Base-by-base conservation (phyloP, 2,797 vertebrate genomes). In the Pipistrellus nathusii region DNA sequence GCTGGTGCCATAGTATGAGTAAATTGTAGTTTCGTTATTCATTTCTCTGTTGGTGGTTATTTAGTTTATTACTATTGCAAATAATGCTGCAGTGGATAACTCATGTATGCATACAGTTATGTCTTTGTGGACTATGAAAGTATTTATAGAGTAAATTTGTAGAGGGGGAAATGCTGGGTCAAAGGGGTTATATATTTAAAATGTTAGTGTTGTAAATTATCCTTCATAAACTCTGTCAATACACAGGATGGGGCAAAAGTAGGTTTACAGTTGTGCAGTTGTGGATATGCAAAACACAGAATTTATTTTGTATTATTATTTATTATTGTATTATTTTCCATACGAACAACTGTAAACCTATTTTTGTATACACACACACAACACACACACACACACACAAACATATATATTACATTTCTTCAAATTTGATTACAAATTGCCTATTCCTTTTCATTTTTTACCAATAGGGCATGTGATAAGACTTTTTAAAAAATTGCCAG, bases 111-210 rank as follows among this genome's bases (percentile, higher is more conserved):
- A 84, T 17, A 46, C 32, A 59, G 48, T 66, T 93, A n/a, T 46
- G 38, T 84, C 57, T 93, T 92, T 75, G 17, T 90, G 78, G 6
- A 64, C n/a, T 88, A 1, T 91, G 82, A 81, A 94, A 94, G 17
- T 93, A 48, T 57, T 44, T 89, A 15, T 88, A 64, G 32, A 11
- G 25, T 84, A 81, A 81, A 92, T 95, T 89, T 9, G 48, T 71
- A 90, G 62, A 69, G 35, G 17, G 57, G 11, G 8, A 51, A 59
- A 59, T 92, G 18, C 44, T 88, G 21, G 38, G 10, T 77, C 71
- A 90, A 81, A 92, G 13, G 14, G 13, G 87, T 92, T 94, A 77
- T 77, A 55, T 8, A 51, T 75, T 94, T 75, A 85, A 77, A 93
- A 82, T 78, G 23, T 27, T 72, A 20, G 88, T 82, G 53, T 68